A percentile compares a stretch with the other conserved stretches of the same genome.
Evolutionary conservation across 2,113 vertebrate genomes (phyloP).

Genomic region (Noturus placidus): DNA sequence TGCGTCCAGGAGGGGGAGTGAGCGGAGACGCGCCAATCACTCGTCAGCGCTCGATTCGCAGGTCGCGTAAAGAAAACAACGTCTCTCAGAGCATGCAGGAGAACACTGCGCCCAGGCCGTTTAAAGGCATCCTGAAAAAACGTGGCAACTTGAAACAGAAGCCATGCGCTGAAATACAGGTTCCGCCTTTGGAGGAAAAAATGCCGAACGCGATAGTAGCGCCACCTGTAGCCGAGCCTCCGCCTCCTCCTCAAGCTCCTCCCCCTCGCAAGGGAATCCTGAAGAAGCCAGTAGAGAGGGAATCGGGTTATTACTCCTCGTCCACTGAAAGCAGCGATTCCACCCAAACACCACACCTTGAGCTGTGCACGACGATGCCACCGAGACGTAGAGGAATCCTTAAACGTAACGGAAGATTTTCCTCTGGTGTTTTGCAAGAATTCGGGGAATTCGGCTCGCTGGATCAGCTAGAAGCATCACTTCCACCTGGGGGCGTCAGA

Average conservation of each 20-base stretch:
- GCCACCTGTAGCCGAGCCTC: constrained; percentile 38
- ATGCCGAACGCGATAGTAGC: constrained; percentile 15
- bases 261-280: constrained; percentile 90
- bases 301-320: constrained; percentile 89
- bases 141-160: constrained; percentile 75
- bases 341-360: constrained; percentile 46
- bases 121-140: constrained; percentile 90
- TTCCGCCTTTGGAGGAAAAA: constrained; percentile 54
- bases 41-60: constrained; percentile 88
- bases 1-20: constrained; percentile 69
- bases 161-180: neutral
- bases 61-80: constrained; percentile 91
- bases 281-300: constrained; percentile 82
- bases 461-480: constrained; percentile 69
- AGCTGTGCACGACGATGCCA: constrained; percentile 56
- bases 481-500: constrained; percentile 38
- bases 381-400: constrained; percentile 83
- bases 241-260: neutral
- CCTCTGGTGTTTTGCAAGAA: constrained; percentile 65
- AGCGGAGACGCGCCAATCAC: constrained; percentile 66
- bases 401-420: constrained; percentile 86
- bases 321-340: constrained; percentile 82
- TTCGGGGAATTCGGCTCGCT: constrained; percentile 78
- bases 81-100: constrained; percentile 78
- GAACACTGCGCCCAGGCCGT: constrained; percentile 66